Conservation (phyloP, 2,888 invertebrate genomes). For the Erpobdella octoculata region DNA sequence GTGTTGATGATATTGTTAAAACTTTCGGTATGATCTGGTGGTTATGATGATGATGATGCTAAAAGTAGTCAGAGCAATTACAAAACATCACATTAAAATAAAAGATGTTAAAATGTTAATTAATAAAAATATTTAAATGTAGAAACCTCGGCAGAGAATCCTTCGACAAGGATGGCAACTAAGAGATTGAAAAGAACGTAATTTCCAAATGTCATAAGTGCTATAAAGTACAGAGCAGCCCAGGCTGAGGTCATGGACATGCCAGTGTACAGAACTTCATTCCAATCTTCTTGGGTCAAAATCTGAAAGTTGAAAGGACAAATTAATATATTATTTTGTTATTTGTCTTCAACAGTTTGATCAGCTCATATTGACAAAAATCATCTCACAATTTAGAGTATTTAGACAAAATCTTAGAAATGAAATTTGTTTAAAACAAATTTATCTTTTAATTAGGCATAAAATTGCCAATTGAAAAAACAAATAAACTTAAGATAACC, state of each 20-base stretch:
- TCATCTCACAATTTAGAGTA: no score
- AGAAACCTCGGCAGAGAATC: constrained; percentile 87
- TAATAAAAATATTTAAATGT: no score
- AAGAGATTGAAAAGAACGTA: constrained; percentile 98
- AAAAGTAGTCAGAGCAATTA: no score
- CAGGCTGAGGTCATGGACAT: constrained; percentile 99
- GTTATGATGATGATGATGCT: no score
- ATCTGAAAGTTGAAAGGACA: constrained; percentile 62
- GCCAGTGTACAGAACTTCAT: constrained; percentile 96
- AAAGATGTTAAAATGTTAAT: constrained; percentile 2
- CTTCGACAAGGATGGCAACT: constrained; percentile 98
- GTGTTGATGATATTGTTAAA: no score
- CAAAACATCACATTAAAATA: neutral
- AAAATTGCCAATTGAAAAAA: no score
- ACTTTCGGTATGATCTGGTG: no score
- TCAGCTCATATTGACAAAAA: no score
- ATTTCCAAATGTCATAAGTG: constrained; percentile 99
- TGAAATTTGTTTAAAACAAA: no score
- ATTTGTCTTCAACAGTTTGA: neutral
- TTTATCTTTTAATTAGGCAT: no score
- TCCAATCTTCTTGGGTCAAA: constrained; percentile 99
- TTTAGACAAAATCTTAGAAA: neutral
- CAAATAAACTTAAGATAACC: neutral
- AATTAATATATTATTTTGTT: neutral
- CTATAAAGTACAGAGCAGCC: constrained; percentile 98